Evolutionary conservation across 2,797 vertebrate species (phyloP).

Genomic region (Protonibea diacanthus): DNA sequence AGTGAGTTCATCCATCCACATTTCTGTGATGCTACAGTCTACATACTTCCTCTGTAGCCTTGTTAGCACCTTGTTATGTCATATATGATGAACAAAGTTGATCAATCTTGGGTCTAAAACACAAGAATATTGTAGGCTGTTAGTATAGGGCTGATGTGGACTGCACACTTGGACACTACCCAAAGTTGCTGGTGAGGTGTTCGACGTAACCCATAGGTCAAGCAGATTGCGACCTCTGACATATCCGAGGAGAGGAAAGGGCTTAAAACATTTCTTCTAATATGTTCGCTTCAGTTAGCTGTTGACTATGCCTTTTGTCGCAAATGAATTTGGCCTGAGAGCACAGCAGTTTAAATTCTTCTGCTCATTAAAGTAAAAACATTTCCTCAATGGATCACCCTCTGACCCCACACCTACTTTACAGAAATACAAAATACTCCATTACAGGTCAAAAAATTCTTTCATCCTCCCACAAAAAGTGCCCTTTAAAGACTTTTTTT

Average conservation of each 20-base stretch:
- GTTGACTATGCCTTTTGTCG: background rate
- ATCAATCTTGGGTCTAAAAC: no score
- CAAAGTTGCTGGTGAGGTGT: background rate
- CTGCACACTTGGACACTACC: no score
- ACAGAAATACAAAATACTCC: conserved; percentile 7
- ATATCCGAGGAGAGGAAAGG: background rate
- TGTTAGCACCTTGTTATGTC: no score
- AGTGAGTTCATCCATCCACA: no score
- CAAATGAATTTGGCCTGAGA: background rate
- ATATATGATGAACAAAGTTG: no score
- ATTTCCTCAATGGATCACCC: background rate
- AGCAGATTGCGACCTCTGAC: background rate
- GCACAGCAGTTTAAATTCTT: background rate
- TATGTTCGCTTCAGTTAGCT: background rate
- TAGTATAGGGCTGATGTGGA: no score
- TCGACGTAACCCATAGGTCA: background rate
- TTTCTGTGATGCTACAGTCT: no score
- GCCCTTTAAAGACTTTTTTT: conserved; percentile 3
- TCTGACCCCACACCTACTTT: conserved; percentile 3
- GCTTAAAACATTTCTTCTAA: background rate
- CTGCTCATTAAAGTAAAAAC: conserved; percentile 18
- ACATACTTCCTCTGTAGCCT: no score
- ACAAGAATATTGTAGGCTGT: no score
- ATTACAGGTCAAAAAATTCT: background rate
- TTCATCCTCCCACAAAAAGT: background rate